Evolutionary conservation across 2,797 vertebrate species (phyloP).

Genomic region (Chaetodon trifasciatus): DNA sequence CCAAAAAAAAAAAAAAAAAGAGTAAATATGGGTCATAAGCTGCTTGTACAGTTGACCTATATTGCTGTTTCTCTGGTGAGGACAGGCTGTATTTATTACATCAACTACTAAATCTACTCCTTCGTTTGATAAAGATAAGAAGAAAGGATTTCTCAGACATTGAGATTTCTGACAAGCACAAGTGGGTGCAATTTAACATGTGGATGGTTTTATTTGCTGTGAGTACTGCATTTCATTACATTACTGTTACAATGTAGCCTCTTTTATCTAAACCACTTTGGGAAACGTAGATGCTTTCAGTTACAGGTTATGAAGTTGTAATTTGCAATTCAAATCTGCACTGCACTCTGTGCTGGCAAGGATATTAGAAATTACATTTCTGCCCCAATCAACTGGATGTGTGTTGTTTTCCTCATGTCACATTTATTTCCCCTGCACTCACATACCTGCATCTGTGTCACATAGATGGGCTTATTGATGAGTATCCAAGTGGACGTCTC

Average conservation of each 20-base stretch:
- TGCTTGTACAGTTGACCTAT: too few species aligned
- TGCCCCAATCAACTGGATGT: conserved; percentile 3
- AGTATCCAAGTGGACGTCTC: conserved; percentile 98
- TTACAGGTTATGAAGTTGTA: conserved; percentile 15
- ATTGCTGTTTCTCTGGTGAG: too few species aligned
- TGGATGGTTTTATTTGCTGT: conserved; percentile 2
- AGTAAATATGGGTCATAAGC: too few species aligned
- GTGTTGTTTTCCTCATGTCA: not conserved
- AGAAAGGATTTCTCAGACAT: not conserved
- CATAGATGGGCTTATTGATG: conserved; percentile 98
- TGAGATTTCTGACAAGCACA: conserved; percentile 3
- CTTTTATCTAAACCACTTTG: conserved; percentile 29
- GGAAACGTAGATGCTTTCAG: conserved; percentile 23
- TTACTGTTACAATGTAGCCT: conserved; percentile 19
- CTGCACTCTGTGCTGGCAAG: not conserved
- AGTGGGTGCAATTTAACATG: not conserved
- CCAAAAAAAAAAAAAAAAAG: too few species aligned
- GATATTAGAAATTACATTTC: conserved; percentile 32
- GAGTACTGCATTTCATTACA: conserved; percentile 13
- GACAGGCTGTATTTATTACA: not conserved
- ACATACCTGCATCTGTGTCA: conserved; percentile 96
- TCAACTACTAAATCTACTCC: not conserved
- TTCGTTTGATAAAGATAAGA: not conserved
- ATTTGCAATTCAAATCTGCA: conserved; percentile 56
- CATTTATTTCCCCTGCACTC: not conserved